Conservation (phyloP, 2,797 vertebrate genomes). For the Orestias chungarensis region DNA sequence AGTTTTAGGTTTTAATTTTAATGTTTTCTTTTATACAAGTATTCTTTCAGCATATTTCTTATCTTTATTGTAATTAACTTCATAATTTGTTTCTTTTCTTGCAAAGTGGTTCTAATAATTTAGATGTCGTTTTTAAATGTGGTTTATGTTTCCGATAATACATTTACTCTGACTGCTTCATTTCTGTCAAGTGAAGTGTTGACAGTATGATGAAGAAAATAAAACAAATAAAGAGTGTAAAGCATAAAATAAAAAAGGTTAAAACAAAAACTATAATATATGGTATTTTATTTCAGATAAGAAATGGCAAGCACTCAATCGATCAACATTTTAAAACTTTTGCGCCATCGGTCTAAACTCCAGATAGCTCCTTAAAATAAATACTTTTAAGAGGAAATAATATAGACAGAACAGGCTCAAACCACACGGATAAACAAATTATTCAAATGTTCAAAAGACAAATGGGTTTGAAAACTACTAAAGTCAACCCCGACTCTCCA, state of each 20-base stretch:
- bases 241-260: conserved; percentile 10
- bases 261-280: conserved; percentile 66
- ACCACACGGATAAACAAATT: conserved; percentile 74
- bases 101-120: not conserved
- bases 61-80: not conserved
- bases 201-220: not conserved
- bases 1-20: not conserved
- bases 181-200: not conserved
- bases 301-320: conserved; percentile 85
- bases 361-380: conserved; percentile 81
- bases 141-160: not conserved
- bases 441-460: conserved; percentile 73
- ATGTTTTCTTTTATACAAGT: not conserved
- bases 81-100: not conserved
- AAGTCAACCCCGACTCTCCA: conserved; percentile 73
- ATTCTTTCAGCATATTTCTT: not conserved
- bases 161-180: not conserved
- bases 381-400: conserved; percentile 84
- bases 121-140: not conserved
- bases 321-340: conserved; percentile 82
- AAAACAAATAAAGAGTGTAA: not conserved
- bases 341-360: conserved; percentile 71
- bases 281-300: conserved; percentile 83
- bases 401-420: conserved; percentile 81
- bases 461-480: conserved; percentile 73